Evolutionary conservation across 2,797 vertebrate species (phyloP), one percentile per base, ranked within the genome.

Genomic region (Pyrocephalus nanus): DNA sequence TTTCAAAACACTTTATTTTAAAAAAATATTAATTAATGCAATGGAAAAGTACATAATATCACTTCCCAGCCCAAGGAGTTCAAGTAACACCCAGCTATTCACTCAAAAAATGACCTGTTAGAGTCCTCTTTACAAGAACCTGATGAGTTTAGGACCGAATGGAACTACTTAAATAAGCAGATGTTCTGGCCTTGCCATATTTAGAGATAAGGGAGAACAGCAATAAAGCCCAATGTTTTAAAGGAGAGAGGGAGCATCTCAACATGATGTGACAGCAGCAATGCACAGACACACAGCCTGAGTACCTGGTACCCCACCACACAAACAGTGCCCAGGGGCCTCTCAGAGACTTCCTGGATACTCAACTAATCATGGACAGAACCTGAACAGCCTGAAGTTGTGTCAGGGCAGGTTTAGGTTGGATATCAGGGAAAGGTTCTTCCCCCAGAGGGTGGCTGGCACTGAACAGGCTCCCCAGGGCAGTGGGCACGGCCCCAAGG

Each of bases 131-230:
- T 90, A 76, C 73, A 69, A 80, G 92, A 89, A 95, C 79, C 78
- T 91, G 95, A 83, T 90, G 89, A 75, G 80, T 91, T 85, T 83
- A 71, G 89, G 81, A 92, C 65, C 93, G 90, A 93, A 86, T 87
- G 91, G 91, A 93, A 77, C 50, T 62, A 83, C 78, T 92, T 91
- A 92, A 94, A 88, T 8, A 71, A 79, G 93, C 95, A 92, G 89
- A 83, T 82, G 81, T 94, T 91, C 61, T 23, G 3, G 75, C 76
- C 22, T 2, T 6, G 12, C 84, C 91, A 45, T 93, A 69, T 92
- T 96, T 91, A 78, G 91, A 57, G 78, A 22, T 62, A 60, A 86
- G 65, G 53, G 47, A 88, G 92, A 2, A 38, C n/a, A 72, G 81
- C 67, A 55, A 60, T 45, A 38, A 85, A 88, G 57, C 32, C 17